A percentile compares a stretch with the other conserved stretches of the same genome.
Evolutionary conservation across 2,797 vertebrate species (phyloP).

Genomic region (Orientallactaga sibirica): DNA sequence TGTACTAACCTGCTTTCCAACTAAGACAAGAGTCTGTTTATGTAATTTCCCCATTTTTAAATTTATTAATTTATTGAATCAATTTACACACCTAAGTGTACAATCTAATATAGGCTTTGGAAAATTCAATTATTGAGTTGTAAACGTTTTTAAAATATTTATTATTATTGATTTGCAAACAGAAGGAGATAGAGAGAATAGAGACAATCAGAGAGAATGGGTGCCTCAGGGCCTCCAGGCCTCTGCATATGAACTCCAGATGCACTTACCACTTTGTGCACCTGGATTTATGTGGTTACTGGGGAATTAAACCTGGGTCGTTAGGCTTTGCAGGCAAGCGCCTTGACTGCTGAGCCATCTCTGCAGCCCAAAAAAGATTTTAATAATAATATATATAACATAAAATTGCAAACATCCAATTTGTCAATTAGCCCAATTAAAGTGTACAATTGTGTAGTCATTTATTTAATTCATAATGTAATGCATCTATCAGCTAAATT

Average conservation of each 20-base stretch:
- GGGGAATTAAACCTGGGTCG: too few relatives aligned
- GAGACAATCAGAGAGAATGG: too few relatives aligned
- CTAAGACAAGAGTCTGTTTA: background rate
- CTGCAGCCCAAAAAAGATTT: too few relatives aligned
- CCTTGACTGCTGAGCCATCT: too few relatives aligned
- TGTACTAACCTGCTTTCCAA: background rate
- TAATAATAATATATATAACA: conserved; percentile 7
- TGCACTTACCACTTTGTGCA: too few relatives aligned
- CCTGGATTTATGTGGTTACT: too few relatives aligned
- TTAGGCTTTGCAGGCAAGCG: too few relatives aligned
- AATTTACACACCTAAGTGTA: background rate
- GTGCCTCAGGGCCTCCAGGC: too few relatives aligned
- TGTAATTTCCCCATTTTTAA: conserved; percentile 25
- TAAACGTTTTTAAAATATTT: background rate
- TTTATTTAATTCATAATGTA: background rate
- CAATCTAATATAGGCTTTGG: background rate
- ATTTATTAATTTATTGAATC: background rate
- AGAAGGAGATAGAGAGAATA: too few relatives aligned
- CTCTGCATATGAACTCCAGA: too few relatives aligned
- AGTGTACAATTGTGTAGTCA: background rate
- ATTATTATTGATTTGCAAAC: too few relatives aligned
- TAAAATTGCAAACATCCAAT: background rate
- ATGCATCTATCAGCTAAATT: background rate
- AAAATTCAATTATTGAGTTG: conserved; percentile 33
- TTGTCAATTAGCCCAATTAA: background rate